Evolutionary conservation across 2,797 vertebrate genomes (phyloP).

Genomic region (Nyctibius grandis): DNA sequence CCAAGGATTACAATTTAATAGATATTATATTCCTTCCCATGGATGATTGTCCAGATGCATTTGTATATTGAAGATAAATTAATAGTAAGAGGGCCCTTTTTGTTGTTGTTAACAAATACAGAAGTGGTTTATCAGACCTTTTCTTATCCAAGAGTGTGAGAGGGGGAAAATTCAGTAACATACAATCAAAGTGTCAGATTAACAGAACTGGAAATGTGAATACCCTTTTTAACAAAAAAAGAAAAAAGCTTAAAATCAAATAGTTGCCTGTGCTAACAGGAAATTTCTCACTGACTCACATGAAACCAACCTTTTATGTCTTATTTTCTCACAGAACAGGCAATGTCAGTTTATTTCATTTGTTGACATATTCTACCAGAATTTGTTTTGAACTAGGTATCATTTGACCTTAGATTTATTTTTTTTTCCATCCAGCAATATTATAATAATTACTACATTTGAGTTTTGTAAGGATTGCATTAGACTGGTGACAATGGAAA

Average conservation of each 20-base stretch:
- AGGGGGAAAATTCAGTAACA: not conserved
- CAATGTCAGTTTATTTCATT: not conserved
- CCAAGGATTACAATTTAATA: constrained; percentile 3
- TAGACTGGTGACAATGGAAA: not conserved
- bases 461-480: accelerated
- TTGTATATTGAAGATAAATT: not conserved
- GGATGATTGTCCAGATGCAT: not conserved
- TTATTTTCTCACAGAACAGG: not conserved
- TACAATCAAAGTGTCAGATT: not conserved
- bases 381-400: not conserved
- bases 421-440: not conserved
- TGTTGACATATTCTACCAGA: not conserved
- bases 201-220: not conserved
- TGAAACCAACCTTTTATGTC: not conserved
- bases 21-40: not conserved
- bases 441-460: not conserved
- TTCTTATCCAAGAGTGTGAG: not conserved
- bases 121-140: not conserved
- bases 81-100: not conserved
- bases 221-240: not conserved
- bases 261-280: not conserved
- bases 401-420: not conserved
- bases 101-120: not conserved
- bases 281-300: not conserved
- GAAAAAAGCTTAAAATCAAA: not conserved